Base-by-base conservation (phyloP, 2,888 invertebrate genomes). In the Rugalucina vietnamica region DNA sequence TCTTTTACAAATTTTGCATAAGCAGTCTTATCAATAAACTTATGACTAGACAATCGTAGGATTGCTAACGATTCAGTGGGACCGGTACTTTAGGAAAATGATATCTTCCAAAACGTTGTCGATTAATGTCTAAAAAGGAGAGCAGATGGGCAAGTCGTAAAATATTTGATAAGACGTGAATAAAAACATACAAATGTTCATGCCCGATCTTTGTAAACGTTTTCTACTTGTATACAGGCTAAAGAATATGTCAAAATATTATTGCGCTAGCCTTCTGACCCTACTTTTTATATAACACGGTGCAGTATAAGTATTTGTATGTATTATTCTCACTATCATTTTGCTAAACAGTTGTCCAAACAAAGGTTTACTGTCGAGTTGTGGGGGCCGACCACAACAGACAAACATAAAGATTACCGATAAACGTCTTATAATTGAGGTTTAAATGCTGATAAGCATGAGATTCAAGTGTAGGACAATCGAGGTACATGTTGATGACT, bases 401-500 rank as follows among this genome's bases (percentile, higher is more conserved):
- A 80, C 72, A 87, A 85, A 87, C 87, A 85, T 65, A 43, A 50
- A 85, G 87, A 82, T 87, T 87, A 80, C 72, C 72, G 85, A 87
- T 83, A 83, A 80, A 77, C 81, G 77, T 79, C 71, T 60, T 72
- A 71, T 87, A 87, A 87, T 87, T 81, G 87, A 81, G 72, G 82
- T 85, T 83, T 82, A 87, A 87, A 78, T 81, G 84, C 73, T 76
- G 76, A 82, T 84, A 34, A 65, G 8, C 65, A 18, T 5, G 18
- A n/a, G 1, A 29, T 43, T 29, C 2, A 65, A 65, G 34, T 1
- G 27, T 18, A 65, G 65, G 65, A 34, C 65, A 65, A 32, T 65
- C 65, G 24, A 34, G 21, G 18, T 34, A 32, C 34, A 34, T 32
- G 65, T 65, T 65, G 65, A 3, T 34, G 65, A 29, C 21, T 24